Base-by-base conservation (phyloP, 2,797 vertebrate genomes). In the Novumbra hubbsi region DNA sequence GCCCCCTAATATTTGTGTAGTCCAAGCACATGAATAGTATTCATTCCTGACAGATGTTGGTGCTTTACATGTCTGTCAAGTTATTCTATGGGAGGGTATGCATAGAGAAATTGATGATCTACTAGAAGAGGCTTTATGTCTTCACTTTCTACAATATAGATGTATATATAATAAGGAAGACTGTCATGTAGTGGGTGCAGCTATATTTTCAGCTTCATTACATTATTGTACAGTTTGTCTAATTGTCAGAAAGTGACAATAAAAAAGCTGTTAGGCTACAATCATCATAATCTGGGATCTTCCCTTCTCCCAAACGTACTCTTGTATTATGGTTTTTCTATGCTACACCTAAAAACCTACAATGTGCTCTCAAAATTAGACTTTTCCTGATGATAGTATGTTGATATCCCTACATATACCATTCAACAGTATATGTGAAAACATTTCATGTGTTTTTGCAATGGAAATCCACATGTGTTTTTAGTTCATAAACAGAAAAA, bases 401-500 rank as follows among this genome's bases (percentile, higher is more conserved):
- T 17, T 76, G 62, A 76, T 81, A 83, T 81, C 79, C 12, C n/a
- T 8, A 12, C n/a, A 45, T 45, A 45, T 45, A 45, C 8, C 14
- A 45, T 80, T 30, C 16, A 55, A 55, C 78, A 73, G 70, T 8
- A 73, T 71, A 45, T 70, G 57, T 74, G 50, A 79, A 85, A 11
- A 87, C 52, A 38, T 63, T 66, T 70, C 82, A 86, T 84, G 78
- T 69, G 69, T 75, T 78, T 78, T 64, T 63, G 52, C 70, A 45
- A 79, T 80, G 68, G 52, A 69, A 83, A 78, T 80, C 70, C 52
- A 68, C 79, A 68, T 73, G 64, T 72, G 76, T 75, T 75, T 77
- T 49, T 81, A 74, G 32, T 85, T 88, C 81, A 81, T 86, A 86
- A 88, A 89, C 87, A 86, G 85, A 76, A 49, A 78, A 71, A 81